phyloP scores from a whole-genome alignment of 2,113 vertebrate species.

The Smithornis capensis region DNA sequence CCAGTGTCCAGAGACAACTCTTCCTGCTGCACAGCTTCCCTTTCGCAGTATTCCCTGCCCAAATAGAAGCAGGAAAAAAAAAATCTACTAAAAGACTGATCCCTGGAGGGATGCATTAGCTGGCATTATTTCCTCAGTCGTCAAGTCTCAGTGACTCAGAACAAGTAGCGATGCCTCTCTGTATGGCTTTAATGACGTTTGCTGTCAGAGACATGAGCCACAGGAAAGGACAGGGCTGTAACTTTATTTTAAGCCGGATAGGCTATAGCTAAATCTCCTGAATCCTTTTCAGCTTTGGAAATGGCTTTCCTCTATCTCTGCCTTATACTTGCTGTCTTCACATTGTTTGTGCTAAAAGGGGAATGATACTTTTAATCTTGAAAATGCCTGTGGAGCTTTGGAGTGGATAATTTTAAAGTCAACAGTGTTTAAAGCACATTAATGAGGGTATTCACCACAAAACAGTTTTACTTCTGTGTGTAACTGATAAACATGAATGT shows the following conservation, averaged over 20 bases:
- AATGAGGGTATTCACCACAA: slow-evolving; percentile 25
- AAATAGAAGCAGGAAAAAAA: not conserved
- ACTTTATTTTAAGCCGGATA: slow-evolving; percentile 62
- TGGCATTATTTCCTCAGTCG: slow-evolving; percentile 25
- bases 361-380: slow-evolving; percentile 50
- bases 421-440: slow-evolving; percentile 34
- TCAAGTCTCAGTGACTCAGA: slow-evolving; percentile 47
- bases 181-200: slow-evolving; percentile 45
- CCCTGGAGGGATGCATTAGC: not conserved
- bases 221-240: slow-evolving; percentile 31
- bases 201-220: slow-evolving; percentile 9
- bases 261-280: slow-evolving; percentile 52
- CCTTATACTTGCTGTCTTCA: slow-evolving; percentile 32
- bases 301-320: slow-evolving; percentile 41
- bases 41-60: not conserved
- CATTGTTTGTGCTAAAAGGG: slow-evolving; percentile 22
- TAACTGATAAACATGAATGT: not conserved
- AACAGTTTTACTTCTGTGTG: not conserved
- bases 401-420: slow-evolving; percentile 43
- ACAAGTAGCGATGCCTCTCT: not conserved
- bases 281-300: slow-evolving; percentile 53
- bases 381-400: slow-evolving; percentile 37
- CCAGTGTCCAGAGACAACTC: not conserved
- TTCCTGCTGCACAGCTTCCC: not conserved
- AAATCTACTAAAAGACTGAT: not conserved